Evolutionary conservation across 2,113 vertebrate genomes (phyloP), one percentile per base, ranked within the genome.

Genomic region (Bothrops jararaca): DNA sequence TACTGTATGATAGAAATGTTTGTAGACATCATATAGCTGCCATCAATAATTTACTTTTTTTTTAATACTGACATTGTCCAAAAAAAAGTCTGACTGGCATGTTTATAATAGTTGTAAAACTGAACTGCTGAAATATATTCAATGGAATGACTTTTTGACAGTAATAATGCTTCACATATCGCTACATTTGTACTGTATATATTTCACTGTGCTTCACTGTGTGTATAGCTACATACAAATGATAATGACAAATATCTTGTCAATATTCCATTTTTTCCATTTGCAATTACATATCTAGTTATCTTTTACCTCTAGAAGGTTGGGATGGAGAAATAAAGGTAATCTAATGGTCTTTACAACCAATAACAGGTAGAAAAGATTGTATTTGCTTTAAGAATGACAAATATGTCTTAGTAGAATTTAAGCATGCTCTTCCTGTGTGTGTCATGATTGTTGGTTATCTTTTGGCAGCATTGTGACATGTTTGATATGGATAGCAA

Each of bases 381-480:
- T 93, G 86, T 90, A 94, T 95, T 97, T 97, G 95, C 97, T 97
- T 97, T 90, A 57, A 98, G 96, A 96, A 98, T 95, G 97, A 97
- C 95, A 96, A 97, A 96, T 95, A 96, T 96, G 95, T 95, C 92
- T 52, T 88, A 92, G 93, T 93, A 96, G 97, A 94, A 94, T 94
- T 98, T 97, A 98, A 96, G 98, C 98, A 95, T 98, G 98, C 89
- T 98, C 98, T 95, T 98, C 98, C 95, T 98, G 98, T 98, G 98
- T 98, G 98, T 98, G 98, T 95, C 98, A 98, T 93, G 98, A 98
- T 98, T 98, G 97, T 97, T 98, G 98, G 98, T 98, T 98, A 94
- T 98, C 98, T 98, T 98, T 98, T 98, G 98, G 98, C 97, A 98
- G 98, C 96, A 98, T 98, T 96, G 98, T 98, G 97, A 98, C 98